These are phyloP conservation scores for Loxodonta africana DNA, from an alignment of 2,113 vertebrate genomes.

Conservation along the genomic window DNA sequence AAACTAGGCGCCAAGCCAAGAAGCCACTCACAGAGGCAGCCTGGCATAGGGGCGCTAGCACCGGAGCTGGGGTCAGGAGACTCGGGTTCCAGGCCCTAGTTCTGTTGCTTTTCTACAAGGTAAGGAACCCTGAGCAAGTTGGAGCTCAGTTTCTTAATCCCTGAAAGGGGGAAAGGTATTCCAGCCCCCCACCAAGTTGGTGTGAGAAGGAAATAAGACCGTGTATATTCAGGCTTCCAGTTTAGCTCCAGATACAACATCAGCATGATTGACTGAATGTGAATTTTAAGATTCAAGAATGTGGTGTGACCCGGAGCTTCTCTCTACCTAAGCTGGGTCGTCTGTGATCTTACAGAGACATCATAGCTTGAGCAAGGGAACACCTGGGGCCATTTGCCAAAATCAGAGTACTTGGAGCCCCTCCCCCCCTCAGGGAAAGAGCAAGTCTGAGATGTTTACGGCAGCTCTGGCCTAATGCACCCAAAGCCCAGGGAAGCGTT, in stretches of 20 bases:
- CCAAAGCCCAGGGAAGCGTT: neutral
- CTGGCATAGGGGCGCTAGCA: fast-evolving
- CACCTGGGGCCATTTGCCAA: neutral
- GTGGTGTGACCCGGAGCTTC: neutral
- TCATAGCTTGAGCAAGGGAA: neutral
- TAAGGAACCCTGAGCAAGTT: neutral
- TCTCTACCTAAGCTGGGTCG: neutral
- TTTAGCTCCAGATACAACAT: neutral
- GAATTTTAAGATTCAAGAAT: neutral
- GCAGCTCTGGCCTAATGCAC: neutral
- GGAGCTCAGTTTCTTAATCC: neutral
- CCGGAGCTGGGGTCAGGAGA: neutral
- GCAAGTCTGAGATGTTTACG: neutral
- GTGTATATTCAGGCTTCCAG: neutral
- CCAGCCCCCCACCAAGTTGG: fast-evolving
- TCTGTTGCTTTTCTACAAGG: neutral
- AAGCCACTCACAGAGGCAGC: neutral
- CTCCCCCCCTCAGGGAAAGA: neutral
- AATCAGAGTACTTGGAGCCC: neutral
- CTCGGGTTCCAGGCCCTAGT: neutral
- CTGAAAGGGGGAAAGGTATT: neutral
- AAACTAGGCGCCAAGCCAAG: fast-evolving
- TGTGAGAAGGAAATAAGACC: neutral
- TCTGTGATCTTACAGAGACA: neutral
- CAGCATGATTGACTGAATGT: neutral